A percentile compares a stretch with the other conserved stretches of the same genome.
Conservation (phyloP, 1,140 invertebrate genomes). For the Drosophila oshimai region DNA sequence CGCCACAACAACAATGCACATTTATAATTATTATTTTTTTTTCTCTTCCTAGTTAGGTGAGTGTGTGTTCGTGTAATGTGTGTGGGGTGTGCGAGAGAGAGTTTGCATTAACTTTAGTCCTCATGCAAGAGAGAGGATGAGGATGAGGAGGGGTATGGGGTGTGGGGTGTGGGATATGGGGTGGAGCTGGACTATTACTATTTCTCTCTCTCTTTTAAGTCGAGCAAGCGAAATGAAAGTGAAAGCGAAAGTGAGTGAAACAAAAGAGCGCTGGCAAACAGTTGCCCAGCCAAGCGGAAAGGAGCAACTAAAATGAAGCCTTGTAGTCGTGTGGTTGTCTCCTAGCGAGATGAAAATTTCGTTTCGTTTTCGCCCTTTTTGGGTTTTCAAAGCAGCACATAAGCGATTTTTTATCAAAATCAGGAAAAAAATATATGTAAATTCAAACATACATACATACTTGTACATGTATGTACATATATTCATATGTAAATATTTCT, state of each 20-base stretch:
- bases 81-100: not conserved
- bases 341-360: slow-evolving; percentile 26
- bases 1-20: slow-evolving; percentile 40
- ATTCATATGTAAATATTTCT: slow-evolving; percentile 53
- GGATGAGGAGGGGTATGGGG: not conserved
- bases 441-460: slow-evolving; percentile 33
- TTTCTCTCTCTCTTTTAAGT: not conserved
- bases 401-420: slow-evolving; percentile 51
- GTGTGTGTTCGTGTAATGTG: slow-evolving; percentile 4
- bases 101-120: slow-evolving; percentile 20
- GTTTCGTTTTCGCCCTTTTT: not conserved
- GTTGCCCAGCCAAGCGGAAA: slow-evolving; percentile 15
- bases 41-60: slow-evolving; percentile 4
- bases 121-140: slow-evolving; percentile 24
- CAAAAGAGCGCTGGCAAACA: slow-evolving; percentile 5
- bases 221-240: slow-evolving; percentile 26
- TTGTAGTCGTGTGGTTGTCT: slow-evolving; percentile 18
- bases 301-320: slow-evolving; percentile 29
- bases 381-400: slow-evolving; percentile 13
- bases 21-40: slow-evolving; percentile 42
- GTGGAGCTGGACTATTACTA: not conserved
- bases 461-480: too few relatives aligned
- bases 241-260: slow-evolving; percentile 6
- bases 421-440: slow-evolving; percentile 46
- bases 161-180: not conserved